phyloP scores from a whole-genome alignment of 2,888 invertebrate genomes.

The Criorhina ranunculi region DNA sequence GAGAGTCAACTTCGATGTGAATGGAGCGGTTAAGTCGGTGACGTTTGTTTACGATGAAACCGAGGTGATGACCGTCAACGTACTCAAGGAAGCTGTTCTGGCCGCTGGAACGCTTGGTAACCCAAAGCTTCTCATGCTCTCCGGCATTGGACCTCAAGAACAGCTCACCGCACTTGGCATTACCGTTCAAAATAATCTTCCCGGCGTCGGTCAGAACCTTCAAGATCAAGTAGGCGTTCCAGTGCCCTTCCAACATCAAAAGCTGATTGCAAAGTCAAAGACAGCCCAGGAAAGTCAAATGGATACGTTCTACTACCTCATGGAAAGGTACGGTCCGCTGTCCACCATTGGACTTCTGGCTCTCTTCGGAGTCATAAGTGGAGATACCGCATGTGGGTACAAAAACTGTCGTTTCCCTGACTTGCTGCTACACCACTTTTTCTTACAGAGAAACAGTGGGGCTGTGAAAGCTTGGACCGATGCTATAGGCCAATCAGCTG shows the following conservation, averaged over 20 bases:
- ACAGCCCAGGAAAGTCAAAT: slow-evolving; percentile 90
- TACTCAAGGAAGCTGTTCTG: slow-evolving; percentile 80
- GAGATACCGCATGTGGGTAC: slow-evolving; percentile 83
- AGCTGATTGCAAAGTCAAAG: slow-evolving; percentile 92
- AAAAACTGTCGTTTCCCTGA: slow-evolving; percentile 86
- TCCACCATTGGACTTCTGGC: slow-evolving; percentile 83
- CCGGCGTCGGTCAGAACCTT: slow-evolving; percentile 93
- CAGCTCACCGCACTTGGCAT: slow-evolving; percentile 85
- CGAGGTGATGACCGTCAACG: slow-evolving; percentile 79
- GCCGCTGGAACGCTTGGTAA: slow-evolving; percentile 82
- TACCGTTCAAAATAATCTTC: slow-evolving; percentile 90
- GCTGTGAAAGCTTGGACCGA: slow-evolving; percentile 41
- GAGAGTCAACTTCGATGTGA: slow-evolving; percentile 85
- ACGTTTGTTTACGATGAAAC: slow-evolving; percentile 85
- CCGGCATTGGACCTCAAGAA: slow-evolving; percentile 81
- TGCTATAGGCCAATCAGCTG: slow-evolving; percentile 31
- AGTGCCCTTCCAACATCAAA: slow-evolving; percentile 92
- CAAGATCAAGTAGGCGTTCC: slow-evolving; percentile 96
- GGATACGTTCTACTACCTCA: slow-evolving; percentile 86
- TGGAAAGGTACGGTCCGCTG: slow-evolving; percentile 85
- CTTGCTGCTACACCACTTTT: slow-evolving; percentile 85
- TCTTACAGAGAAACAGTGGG: slow-evolving; percentile 80
- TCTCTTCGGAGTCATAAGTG: slow-evolving; percentile 86
- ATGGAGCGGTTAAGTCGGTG: slow-evolving; percentile 84
- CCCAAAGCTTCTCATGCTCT: slow-evolving; percentile 82